Evolutionary conservation across 2,797 vertebrate genomes (phyloP).

Genomic region (Macropus fuliginosus): DNA sequence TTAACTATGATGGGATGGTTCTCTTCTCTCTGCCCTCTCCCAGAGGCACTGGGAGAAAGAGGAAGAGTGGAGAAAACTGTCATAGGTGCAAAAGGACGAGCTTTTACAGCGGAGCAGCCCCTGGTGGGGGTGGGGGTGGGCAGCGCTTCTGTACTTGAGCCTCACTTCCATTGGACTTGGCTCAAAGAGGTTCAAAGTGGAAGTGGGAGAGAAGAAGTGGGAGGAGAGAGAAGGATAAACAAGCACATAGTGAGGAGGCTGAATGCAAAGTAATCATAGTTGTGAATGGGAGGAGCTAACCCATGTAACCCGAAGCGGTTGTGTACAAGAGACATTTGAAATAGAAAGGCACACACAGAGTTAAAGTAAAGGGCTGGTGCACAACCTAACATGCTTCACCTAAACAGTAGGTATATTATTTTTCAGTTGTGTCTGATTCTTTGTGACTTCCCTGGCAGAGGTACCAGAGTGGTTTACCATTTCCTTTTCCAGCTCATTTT

Average conservation of each 20-base stretch:
- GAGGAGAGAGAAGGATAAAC: background rate
- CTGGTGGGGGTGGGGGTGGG: background rate
- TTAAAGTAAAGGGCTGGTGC: background rate
- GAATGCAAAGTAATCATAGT: background rate
- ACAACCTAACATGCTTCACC: background rate
- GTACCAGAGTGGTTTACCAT: background rate
- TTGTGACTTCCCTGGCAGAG: background rate
- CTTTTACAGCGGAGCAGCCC: background rate
- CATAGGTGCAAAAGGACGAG: too few relatives aligned
- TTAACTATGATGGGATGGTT: background rate
- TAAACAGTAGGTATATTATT: background rate
- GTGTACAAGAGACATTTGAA: background rate
- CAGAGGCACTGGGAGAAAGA: background rate
- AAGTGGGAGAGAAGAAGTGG: background rate
- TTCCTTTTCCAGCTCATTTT: background rate
- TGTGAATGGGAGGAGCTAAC: background rate
- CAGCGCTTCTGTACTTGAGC: background rate
- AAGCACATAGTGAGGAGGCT: background rate
- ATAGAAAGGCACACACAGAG: too few relatives aligned
- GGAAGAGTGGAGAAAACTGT: background rate
- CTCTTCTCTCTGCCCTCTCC: too few relatives aligned
- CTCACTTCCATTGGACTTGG: background rate
- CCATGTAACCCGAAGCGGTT: background rate
- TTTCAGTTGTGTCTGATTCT: background rate
- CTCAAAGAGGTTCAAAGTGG: background rate